Evolutionary conservation across 2,113 vertebrate species (phyloP), one percentile per base, ranked within the genome.

Genomic region (Cyprinus carpio): DNA sequence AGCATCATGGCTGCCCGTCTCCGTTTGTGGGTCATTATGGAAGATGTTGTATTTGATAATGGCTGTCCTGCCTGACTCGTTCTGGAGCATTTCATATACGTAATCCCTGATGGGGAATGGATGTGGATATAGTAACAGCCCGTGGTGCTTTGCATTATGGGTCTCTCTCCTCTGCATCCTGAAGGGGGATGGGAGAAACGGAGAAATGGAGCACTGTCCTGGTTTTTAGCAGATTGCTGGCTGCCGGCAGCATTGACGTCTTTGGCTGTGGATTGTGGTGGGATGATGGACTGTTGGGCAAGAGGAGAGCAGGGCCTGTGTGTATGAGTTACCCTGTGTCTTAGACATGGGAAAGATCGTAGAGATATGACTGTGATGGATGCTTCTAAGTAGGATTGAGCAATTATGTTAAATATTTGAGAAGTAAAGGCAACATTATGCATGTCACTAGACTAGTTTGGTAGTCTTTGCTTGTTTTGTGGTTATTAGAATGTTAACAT

Each of bases 61-160:
- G 78, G n/a, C 8, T 54, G 75, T 54, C 75, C 46, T 58, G 31
- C 4, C 54, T 67, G 25, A 31, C 15, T 37, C 23, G 79, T 62
- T 75, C 13, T 49, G 27, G 15, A 31, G 25, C 12, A 16, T 78
- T 82, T 82, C 11, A 20, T 46, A 31, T 58, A 9, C 65, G 12
- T 23, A 20, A 29, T n/a, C 77, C n/a, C 65, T 34, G 34, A 49
- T 2, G 77, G 65, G 23, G 60, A 75, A 75, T 56, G 81, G 20
- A n/a, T 46, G 62, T 79, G 84, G 85, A 90, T 88, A 75, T 31
- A 83, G 85, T 71, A 80, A 62, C 40, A 65, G 85, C 85, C 72
- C 87, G 43, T 82, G 85, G 34, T 34, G 23, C 83, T 82, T 60
- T 82, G 87, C 87, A 82, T 64, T 83, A 72, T 3, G 34, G 20